phyloP scores from a whole-genome alignment of 2,113 vertebrate genomes.

The Melospiza melodia region DNA sequence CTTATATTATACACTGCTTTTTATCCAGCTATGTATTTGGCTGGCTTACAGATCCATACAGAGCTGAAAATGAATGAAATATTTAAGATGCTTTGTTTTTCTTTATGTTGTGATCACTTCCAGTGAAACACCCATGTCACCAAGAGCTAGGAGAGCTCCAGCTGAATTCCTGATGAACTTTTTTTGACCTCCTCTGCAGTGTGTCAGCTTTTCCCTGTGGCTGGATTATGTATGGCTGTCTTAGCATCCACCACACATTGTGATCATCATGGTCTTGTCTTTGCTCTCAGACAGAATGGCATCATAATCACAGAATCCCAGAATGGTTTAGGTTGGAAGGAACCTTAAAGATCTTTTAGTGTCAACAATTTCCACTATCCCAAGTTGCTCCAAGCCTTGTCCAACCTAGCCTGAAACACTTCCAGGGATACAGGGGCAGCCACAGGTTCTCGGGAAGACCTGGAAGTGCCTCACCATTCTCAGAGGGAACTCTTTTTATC shows the following conservation, averaged over 20 bases:
- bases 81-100: not conserved
- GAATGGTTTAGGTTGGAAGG: not conserved
- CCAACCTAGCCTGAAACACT: not conserved
- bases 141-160: not conserved
- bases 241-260: not conserved
- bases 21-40: not conserved
- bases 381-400: fast-evolving
- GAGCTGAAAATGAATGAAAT: not conserved
- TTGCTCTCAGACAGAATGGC: not conserved
- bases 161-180: not conserved
- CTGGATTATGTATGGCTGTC: not conserved
- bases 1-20: not conserved
- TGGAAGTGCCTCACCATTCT: not conserved
- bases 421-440: not conserved
- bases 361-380: not conserved
- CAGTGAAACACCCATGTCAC: not conserved
- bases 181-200: not conserved
- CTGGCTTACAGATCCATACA: not conserved
- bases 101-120: not conserved
- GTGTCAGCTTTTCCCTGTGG: not conserved
- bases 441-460: not conserved
- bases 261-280: not conserved
- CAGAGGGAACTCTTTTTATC: not conserved
- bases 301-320: not conserved
- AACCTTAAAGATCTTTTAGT: not conserved